These are phyloP conservation scores for Amphiura filiformis DNA, from an alignment of 35 echinoderm and acorn worm species.

Conservation along the genomic window DNA sequence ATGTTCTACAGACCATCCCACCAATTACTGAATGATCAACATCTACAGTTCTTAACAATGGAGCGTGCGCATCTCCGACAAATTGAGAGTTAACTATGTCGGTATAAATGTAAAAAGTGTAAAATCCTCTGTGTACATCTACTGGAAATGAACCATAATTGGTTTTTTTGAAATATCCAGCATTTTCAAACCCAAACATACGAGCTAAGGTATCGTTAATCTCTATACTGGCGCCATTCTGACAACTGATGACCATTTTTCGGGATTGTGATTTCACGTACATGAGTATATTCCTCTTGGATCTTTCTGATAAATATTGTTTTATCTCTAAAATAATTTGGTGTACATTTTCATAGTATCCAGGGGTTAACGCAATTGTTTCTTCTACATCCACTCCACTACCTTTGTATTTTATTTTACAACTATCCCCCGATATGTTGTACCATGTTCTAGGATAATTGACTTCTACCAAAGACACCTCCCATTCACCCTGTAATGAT, in stretches of 20 bases:
- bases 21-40: conserved; percentile 17
- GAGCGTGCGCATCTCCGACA: conserved; percentile 36
- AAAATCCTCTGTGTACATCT: conserved; percentile 10
- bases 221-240: background rate
- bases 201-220: conserved; percentile 23
- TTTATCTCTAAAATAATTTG: background rate
- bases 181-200: conserved; percentile 26
- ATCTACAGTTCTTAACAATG: conserved; percentile 32
- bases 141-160: background rate
- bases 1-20: background rate
- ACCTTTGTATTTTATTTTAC: background rate
- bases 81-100: conserved; percentile 29
- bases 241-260: background rate
- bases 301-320: background rate
- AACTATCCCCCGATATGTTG: background rate
- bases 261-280: too few relatives aligned
- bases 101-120: conserved; percentile 25
- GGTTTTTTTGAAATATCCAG: background rate
- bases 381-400: background rate
- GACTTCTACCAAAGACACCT: background rate
- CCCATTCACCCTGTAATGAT: conserved; percentile 20
- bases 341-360: background rate
- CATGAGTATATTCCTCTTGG: conserved; percentile 5
- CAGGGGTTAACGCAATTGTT: background rate
- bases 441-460: conserved; percentile 21